Conservation (phyloP, 2,888 invertebrate species). For the Coenonympha arcania region DNA sequence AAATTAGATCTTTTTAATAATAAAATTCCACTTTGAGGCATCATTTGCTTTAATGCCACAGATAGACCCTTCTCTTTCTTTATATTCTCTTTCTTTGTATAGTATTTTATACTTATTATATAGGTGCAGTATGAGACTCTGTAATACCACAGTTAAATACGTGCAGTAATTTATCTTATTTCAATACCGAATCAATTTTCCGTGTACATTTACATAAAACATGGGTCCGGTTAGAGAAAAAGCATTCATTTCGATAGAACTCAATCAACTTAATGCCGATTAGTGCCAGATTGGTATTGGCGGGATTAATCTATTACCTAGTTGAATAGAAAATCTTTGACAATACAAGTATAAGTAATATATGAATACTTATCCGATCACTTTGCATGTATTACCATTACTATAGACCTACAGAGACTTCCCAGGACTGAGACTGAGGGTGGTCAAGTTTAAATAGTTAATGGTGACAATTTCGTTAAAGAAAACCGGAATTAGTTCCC, state of each 20-base stretch:
- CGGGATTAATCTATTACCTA: not conserved
- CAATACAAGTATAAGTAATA: no score
- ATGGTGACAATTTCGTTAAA: no score
- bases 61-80: no score
- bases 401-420: not conserved
- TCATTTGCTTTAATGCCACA: no score
- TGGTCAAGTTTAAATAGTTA: no score
- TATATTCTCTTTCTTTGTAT: no score
- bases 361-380: not conserved
- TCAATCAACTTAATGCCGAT: conserved; percentile 43
- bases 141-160: no score
- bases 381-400: not conserved
- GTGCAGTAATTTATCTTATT: conserved; percentile 12
- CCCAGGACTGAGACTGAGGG: not conserved
- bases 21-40: no score
- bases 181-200: conserved; percentile 18
- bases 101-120: no score
- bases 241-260: conserved; percentile 22
- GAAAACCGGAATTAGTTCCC: no score
- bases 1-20: no score
- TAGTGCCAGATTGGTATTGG: conserved; percentile 32
- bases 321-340: not conserved
- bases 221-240: conserved; percentile 19
- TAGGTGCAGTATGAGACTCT: no score
- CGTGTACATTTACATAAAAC: conserved; percentile 25